Conservation (phyloP, 2,113 vertebrate genomes). For the Tretioscincus oriximinensis region DNA sequence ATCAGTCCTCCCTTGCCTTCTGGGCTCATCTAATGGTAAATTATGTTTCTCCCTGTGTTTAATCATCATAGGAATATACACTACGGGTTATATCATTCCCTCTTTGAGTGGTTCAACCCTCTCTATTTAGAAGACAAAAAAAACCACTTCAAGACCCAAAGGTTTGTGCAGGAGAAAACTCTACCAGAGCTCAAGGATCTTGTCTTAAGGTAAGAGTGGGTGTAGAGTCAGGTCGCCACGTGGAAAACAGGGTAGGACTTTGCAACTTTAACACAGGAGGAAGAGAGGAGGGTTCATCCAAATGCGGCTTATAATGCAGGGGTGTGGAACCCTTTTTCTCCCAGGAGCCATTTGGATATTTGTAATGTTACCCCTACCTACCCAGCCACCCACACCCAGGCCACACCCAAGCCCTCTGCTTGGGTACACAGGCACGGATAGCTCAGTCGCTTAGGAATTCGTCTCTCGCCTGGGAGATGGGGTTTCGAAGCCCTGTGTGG, state of each 20-base stretch:
- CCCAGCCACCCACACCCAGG: too few relatives aligned
- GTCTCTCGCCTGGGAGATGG: too few relatives aligned
- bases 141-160: conserved; percentile 83
- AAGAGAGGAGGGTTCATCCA: too few relatives aligned
- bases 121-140: conserved; percentile 89
- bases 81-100: conserved; percentile 91
- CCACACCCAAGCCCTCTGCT: neutral
- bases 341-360: too few relatives aligned
- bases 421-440: too few relatives aligned
- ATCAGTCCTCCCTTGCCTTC: neutral
- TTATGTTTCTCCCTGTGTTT: conserved; percentile 39
- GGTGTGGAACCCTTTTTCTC: too few relatives aligned
- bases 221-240: too few relatives aligned
- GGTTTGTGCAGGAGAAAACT: conserved; percentile 80
- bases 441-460: too few relatives aligned
- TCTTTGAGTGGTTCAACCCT: conserved; percentile 94
- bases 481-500: too few relatives aligned
- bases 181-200: conserved; percentile 91
- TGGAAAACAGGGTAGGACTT: too few relatives aligned
- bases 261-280: too few relatives aligned
- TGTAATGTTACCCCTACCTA: neutral
- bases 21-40: neutral
- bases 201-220: conserved; percentile 80
- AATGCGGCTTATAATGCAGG: too few relatives aligned
- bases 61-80: conserved; percentile 78